Percentiles rank a stretch among this genome's conserved stretches.
Evolutionary conservation across 2,797 vertebrate species (phyloP).

Genomic region (Myoxocephalus aenaeus): DNA sequence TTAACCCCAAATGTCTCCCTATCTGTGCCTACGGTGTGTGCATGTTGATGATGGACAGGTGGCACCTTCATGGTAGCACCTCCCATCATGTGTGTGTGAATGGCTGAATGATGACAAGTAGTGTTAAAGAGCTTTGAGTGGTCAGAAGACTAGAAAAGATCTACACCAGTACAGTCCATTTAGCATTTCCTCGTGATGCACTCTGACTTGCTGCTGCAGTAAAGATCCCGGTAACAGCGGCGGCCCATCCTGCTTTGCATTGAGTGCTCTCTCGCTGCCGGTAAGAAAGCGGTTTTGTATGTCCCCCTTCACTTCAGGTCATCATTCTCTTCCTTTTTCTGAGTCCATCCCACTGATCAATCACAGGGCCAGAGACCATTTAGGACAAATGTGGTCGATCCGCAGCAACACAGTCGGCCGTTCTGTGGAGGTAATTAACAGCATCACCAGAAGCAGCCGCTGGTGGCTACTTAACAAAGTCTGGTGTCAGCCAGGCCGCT

Average conservation of each 20-base stretch:
- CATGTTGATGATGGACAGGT: too few relatives aligned
- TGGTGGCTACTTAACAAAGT: constrained; percentile 10
- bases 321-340: not conserved
- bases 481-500: not conserved
- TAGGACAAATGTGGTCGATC: not conserved
- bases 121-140: too few relatives aligned
- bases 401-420: not conserved
- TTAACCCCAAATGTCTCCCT: too few relatives aligned
- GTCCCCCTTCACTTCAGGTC: not conserved
- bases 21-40: too few relatives aligned
- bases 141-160: too few relatives aligned
- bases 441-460: not conserved
- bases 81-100: too few relatives aligned
- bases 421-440: constrained; percentile 2
- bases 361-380: not conserved
- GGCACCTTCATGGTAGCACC: too few relatives aligned
- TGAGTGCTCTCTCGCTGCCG: not conserved
- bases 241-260: not conserved
- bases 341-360: not conserved
- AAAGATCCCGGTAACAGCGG: not conserved
- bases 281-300: not conserved
- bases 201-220: not conserved
- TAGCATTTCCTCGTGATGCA: not conserved
- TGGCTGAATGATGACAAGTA: too few relatives aligned
- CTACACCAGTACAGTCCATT: too few relatives aligned